Conservation (phyloP, 1,140 invertebrate species). For the Carcinoscorpius rotundicauda region DNA sequence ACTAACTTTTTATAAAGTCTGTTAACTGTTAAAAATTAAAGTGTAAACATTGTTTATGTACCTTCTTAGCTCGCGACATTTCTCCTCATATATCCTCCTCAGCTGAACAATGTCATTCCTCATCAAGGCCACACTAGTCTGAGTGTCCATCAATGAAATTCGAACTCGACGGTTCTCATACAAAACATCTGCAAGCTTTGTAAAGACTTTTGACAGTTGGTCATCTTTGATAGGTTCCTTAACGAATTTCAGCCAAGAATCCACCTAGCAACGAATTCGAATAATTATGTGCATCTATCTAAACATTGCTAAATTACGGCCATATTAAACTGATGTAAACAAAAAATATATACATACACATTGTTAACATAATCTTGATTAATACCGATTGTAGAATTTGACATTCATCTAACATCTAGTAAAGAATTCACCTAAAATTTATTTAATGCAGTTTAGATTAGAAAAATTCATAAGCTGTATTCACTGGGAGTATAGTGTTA, state of each 20-base stretch:
- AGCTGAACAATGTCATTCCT: slow-evolving; percentile 41
- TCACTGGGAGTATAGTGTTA: too few relatives aligned
- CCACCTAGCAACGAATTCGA: slow-evolving; percentile 27
- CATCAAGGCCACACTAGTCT: slow-evolving; percentile 44
- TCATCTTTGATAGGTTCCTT: slow-evolving; percentile 22
- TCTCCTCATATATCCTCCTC: slow-evolving; percentile 41
- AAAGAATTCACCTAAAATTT: slow-evolving; percentile 43
- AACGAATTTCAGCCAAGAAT: slow-evolving; percentile 31
- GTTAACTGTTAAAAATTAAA: too few relatives aligned
- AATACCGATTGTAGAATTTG: too few relatives aligned
- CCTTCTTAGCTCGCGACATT: slow-evolving; percentile 39
- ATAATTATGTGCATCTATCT: too few relatives aligned
- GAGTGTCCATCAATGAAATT: slow-evolving; percentile 42
- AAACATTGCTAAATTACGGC: too few relatives aligned
- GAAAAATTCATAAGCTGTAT: too few relatives aligned
- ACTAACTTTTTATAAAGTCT: too few relatives aligned
- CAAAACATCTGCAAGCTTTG: slow-evolving; percentile 35
- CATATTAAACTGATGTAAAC: too few relatives aligned
- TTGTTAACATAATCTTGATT: too few relatives aligned
- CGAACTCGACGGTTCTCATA: slow-evolving; percentile 39
- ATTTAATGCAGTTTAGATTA: slow-evolving; percentile 41
- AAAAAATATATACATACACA: too few relatives aligned
- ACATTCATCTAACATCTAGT: slow-evolving; percentile 42
- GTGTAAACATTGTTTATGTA: slow-evolving; percentile 21
- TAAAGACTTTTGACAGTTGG: slow-evolving; percentile 20